These are phyloP conservation scores for Phoebastria nigripes DNA, from an alignment of 2,797 vertebrate species.

Conservation along the genomic window DNA sequence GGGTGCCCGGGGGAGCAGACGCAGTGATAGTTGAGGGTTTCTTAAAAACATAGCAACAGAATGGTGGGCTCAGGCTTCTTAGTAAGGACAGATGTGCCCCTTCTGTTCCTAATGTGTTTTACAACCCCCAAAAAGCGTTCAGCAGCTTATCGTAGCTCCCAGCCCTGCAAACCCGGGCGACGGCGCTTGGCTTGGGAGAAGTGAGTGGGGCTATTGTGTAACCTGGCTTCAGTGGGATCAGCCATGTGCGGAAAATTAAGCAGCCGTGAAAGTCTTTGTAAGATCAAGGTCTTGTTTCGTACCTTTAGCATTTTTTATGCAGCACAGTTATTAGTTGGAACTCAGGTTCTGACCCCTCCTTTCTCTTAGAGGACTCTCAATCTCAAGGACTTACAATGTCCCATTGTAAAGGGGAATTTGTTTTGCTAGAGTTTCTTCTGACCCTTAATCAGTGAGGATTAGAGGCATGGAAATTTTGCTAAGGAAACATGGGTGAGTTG, in stretches of 20 bases:
- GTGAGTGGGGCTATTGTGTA: not conserved
- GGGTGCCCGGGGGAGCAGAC: not conserved
- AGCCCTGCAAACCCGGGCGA: accelerated
- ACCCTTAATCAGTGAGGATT: not conserved
- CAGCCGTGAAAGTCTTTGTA: not conserved
- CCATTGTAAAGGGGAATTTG: conserved; percentile 32
- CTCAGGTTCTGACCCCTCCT: not conserved
- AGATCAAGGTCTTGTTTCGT: conserved; percentile 17
- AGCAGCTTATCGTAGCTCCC: not conserved
- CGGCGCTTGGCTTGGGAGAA: not conserved
- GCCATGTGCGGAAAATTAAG: not conserved
- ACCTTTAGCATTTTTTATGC: conserved; percentile 11
- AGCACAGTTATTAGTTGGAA: conserved; percentile 6
- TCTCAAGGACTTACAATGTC: not conserved
- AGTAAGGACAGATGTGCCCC: not conserved
- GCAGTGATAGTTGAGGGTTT: not conserved
- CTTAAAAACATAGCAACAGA: not conserved
- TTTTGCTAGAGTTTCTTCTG: conserved; percentile 31
- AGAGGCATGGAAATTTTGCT: conserved; percentile 27
- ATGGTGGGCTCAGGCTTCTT: not conserved
- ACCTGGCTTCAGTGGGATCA: not conserved
- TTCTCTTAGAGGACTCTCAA: not conserved
- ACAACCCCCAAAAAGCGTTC: not conserved
- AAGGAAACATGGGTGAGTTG: conserved; percentile 3
- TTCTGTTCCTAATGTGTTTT: not conserved